Conservation (phyloP, 2,797 vertebrate species). For the Sitta carolinensis region DNA sequence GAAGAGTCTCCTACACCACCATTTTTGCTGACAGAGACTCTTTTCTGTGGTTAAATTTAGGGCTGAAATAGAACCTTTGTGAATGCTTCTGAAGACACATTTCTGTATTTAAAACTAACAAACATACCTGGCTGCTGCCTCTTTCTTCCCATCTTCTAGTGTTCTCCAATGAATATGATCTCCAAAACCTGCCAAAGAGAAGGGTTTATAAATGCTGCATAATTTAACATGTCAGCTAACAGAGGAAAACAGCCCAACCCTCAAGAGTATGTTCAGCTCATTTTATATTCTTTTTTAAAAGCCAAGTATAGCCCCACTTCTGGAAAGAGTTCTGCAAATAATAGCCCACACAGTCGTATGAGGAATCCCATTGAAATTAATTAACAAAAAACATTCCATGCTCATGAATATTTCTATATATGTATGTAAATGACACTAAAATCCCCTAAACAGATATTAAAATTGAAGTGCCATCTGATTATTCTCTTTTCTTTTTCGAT, state of each 20-base stretch:
- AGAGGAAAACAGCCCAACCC: background rate
- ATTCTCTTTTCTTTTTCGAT: background rate
- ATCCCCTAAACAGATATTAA: background rate
- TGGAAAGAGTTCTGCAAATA: background rate
- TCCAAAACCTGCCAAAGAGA: constrained; percentile 87
- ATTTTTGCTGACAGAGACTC: background rate
- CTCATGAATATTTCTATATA: background rate
- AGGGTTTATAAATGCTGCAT: constrained; percentile 1
- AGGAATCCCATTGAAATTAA: constrained; percentile 47
- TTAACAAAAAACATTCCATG: background rate
- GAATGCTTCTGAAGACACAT: background rate
- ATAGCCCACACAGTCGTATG: background rate
- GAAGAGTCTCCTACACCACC: background rate
- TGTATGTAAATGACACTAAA: background rate
- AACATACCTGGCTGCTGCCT: constrained; percentile 91
- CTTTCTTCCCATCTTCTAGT: constrained; percentile 93
- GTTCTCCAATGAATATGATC: constrained; percentile 97
- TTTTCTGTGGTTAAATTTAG: background rate
- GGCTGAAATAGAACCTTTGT: background rate
- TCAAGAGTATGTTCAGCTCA: background rate
- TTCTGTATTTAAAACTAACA: background rate
- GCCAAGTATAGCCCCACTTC: background rate
- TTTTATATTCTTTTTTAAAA: background rate
- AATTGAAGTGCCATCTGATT: background rate
- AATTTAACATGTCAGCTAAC: background rate